phyloP scores from a whole-genome alignment of 2,888 invertebrate genomes.

The Pristionchus maxplancki region DNA sequence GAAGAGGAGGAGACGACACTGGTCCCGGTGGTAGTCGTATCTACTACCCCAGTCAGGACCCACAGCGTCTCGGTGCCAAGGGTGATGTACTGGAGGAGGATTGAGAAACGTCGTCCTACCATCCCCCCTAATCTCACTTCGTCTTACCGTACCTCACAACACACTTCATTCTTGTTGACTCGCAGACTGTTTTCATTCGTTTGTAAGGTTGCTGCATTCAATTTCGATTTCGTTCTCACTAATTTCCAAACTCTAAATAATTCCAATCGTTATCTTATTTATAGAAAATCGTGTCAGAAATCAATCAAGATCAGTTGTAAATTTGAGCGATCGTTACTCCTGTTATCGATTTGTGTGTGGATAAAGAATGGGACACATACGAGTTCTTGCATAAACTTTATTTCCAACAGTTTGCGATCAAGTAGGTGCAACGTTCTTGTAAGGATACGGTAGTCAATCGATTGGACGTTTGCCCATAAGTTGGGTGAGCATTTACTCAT shows the following conservation, averaged over 20 bases:
- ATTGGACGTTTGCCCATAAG: neutral
- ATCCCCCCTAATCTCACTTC: neutral
- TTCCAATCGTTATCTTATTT: neutral
- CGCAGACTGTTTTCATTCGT: neutral
- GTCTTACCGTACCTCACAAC: neutral
- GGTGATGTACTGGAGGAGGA: slow-evolving; percentile 69
- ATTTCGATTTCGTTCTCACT: slow-evolving; percentile 4
- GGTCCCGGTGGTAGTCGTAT: slow-evolving; percentile 78
- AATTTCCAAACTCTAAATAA: neutral
- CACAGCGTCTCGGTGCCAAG: slow-evolving; percentile 82
- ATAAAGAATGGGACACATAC: slow-evolving; percentile 28
- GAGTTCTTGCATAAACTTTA: slow-evolving; percentile 22
- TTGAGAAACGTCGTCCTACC: slow-evolving; percentile 26
- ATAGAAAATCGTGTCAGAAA: slow-evolving; percentile 34
- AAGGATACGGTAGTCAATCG: slow-evolving; percentile 29
- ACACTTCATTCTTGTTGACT: neutral
- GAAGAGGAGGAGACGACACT: slow-evolving; percentile 4
- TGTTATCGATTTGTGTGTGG: slow-evolving; percentile 39
- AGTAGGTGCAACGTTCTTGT: slow-evolving; percentile 19
- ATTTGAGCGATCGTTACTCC: neutral
- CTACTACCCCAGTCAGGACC: slow-evolving; percentile 98
- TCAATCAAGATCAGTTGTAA: neutral
- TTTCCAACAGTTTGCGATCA: slow-evolving; percentile 27
- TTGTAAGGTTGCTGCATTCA: slow-evolving; percentile 15
- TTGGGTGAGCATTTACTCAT: neutral